Base-by-base conservation (phyloP, 2,797 vertebrate species). In the Basileuterus tristriatus region DNA sequence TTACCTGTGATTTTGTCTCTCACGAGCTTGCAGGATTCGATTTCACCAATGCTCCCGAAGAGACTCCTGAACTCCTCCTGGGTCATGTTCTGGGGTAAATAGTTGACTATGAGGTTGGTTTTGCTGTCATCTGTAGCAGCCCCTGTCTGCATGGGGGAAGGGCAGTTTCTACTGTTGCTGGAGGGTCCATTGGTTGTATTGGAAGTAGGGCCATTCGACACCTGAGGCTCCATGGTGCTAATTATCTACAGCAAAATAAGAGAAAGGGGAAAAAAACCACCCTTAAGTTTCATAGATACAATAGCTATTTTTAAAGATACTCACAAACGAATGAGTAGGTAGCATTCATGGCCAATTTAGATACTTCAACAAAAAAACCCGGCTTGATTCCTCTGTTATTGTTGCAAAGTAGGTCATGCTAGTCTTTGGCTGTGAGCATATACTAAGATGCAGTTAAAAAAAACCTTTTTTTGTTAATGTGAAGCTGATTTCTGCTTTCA, bases 21-120 rank as follows among this genome's bases (percentile, higher is more conserved):
- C 97, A 99, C 99, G 67, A 99, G 98, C 96, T 99, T 99, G 98
- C 99, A 99, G 98, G 99, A 99, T 97, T 99, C 99, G 0, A 99
- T 99, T 98, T 99, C 99, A 55, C 99, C 99, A 91, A 99, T 99
- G 99, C 99, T 99, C 85, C 99, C 99, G 16, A 99, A 99, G 95
- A 99, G 99, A 98, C 99, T 99, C 96, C 99, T 99, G 98, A 99
- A 99, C 98, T 99, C 99, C 96, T 99, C 99, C 98, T 99, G 99
- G 97, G 99, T 99, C 99, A 99, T 99, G 97, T 99, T 99, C 98
- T 99, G 99, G 96, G 99, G 99, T 98, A 99, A 98, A 98, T 99
- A 99, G 98, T 99, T 99, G 98, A 99, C 99, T 84, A 99, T 99
- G 98, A 99, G 99, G 98, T 99, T 99, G 97, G 99, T 99, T 99